Base-by-base conservation (phyloP, 2,113 vertebrate species). In the Myocastor coypus region DNA sequence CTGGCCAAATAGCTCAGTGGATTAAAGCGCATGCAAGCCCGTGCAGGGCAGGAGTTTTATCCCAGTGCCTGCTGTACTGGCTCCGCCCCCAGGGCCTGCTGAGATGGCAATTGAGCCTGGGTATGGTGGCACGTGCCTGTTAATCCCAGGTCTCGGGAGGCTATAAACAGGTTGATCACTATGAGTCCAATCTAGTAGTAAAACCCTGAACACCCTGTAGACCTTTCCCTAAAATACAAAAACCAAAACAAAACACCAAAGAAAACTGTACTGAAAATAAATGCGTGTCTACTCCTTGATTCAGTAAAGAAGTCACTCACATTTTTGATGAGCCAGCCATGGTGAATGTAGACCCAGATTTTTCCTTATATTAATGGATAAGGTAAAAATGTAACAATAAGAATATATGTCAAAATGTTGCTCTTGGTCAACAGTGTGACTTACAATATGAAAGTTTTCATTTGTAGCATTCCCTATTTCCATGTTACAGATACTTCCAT, bases 281-380 rank as follows among this genome's bases (percentile, higher is more conserved):
- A 55, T 28, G 37, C 7, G 24, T 63, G 19, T 0, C 24, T 12
- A 26, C 13, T 50, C 37, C n/a, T 9, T 19, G 13, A 81, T 16
- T 94, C 78, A 37, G 57, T 37, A 84, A 83, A 93, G 63, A 78
- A 91, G 37, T 57, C 61, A 85, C 50, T 69, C 66, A n/a, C 10
- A 75, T 82, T 66, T 55, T 20, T 73, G 19, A 84, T 40, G 52
- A 34, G 8, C n/a, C n/a, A 71, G 69, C 50, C 55, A 82, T 61
- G 42, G 52, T 28, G 46, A 92, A 94, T 64, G 37, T 26, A 3
- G 26, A 61, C 1, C 86, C n/a, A 71, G 71, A 90, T 12, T 50
- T 93, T 82, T 16, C 12, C 30, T 94, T 78, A 77, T 61, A 34
- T 57, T 81, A 89, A 83, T 68, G 46, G 84, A 22, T 81, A 92